Evolutionary conservation across 2,888 invertebrate species (phyloP).

Genomic region (Brachyptera risi): DNA sequence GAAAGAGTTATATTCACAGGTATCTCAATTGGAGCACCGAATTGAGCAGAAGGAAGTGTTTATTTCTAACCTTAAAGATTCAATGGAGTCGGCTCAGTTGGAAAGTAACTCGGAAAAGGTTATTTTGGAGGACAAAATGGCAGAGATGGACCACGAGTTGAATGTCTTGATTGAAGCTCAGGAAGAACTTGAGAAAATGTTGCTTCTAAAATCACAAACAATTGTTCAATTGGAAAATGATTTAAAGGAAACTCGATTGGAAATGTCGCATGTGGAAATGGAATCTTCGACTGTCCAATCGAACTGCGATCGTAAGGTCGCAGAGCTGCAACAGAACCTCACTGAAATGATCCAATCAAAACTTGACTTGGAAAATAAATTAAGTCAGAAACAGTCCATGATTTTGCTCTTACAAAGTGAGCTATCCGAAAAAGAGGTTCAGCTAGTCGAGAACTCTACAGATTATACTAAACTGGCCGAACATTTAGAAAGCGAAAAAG

Average conservation of each 20-base stretch:
- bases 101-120: background rate
- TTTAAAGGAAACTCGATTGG: background rate
- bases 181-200: background rate
- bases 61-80: conserved; percentile 10
- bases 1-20: background rate
- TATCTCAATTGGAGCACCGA: background rate
- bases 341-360: background rate
- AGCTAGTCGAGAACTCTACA: conserved; percentile 22
- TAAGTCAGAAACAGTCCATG: conserved; percentile 25
- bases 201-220: background rate
- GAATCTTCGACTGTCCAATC: background rate
- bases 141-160: conserved; percentile 3
- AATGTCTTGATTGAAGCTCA: too few species aligned
- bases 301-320: background rate
- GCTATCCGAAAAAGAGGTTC: conserved; percentile 23
- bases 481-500: background rate
- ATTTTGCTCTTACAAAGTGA: conserved; percentile 27
- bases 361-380: conserved; percentile 21
- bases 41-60: background rate
- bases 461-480: conserved; percentile 21
- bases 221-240: background rate
- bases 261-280: background rate
- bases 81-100: background rate
- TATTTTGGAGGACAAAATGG: background rate
- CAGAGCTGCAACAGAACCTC: too few species aligned